Evolutionary conservation across 1,140 invertebrate species (phyloP), one percentile per base, ranked within the genome.

Genomic region (Drosophila sechellia): DNA sequence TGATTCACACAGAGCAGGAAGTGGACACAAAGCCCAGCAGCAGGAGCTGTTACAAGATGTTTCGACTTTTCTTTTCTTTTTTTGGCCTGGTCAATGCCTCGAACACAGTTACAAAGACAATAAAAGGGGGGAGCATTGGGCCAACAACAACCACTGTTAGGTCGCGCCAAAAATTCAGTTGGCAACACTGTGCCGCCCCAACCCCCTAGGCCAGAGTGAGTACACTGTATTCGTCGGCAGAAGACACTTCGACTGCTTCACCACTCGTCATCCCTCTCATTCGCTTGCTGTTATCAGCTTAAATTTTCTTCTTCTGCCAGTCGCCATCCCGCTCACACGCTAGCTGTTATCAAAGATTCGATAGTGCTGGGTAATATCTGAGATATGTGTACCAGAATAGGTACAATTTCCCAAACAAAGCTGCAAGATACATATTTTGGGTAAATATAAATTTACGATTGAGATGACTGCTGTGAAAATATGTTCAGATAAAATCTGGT

Each of bases 161-260:
- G 71, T 73, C 81, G 81, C 81, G 84, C 79, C 65, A 86, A 86
- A 81, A 79, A 79, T 70, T 76, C 75, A 89, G 81, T 89, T 86
- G 81, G 81, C 81, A 86, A 86, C 84, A 79, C 84, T 74, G 20
- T 37, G 25, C 52, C 27, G 42, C 54, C 46, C 48, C 58, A 27
- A 64, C 20, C 65, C 27, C 34, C 63, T 72, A 35, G n/a, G 74
- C 20, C 8, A 46, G 50, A 85, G 31, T 25, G 79, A 54, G 81
- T 87, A 46, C 46, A 53, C 76, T 25, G 22, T 12, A 10, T 35
- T 15, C 42, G 11, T 31, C 31, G 8, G 31, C 31, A 35, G 65
- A 40, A 60, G 60, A 52, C 59, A 54, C 68, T 72, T 35, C 48
- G 54, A 66, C 72, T 42, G 40, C 50, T 63, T 37, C 39, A 22